phyloP scores from a whole-genome alignment of 1,140 invertebrate species.

The Aphaenogaster floridana region DNA sequence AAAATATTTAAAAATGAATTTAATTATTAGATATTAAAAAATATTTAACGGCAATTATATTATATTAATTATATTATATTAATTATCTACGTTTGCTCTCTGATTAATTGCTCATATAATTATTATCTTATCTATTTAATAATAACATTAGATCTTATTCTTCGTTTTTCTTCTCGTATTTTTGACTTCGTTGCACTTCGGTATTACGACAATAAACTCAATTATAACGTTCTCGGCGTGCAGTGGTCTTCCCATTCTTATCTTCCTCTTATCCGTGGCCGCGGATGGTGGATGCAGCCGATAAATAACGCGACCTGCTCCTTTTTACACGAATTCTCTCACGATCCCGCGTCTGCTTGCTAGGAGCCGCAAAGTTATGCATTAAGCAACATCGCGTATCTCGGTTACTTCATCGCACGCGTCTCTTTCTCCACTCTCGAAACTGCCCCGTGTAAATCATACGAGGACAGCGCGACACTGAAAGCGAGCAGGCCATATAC shows the following conservation, averaged over 20 bases:
- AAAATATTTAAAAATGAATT: background rate
- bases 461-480: slow-evolving; percentile 28
- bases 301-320: slow-evolving; percentile 39
- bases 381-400: slow-evolving; percentile 66
- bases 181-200: background rate
- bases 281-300: slow-evolving; percentile 17
- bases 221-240: slow-evolving; percentile 21
- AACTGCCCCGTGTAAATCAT: slow-evolving; percentile 68
- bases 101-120: background rate
- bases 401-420: slow-evolving; percentile 66
- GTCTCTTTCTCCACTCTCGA: slow-evolving; percentile 44
- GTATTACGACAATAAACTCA: slow-evolving; percentile 31
- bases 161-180: background rate
- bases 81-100: background rate
- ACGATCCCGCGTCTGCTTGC: slow-evolving; percentile 55
- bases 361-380: slow-evolving; percentile 53
- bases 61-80: background rate
- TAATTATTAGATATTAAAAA: background rate
- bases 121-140: background rate
- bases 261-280: slow-evolving; percentile 24
- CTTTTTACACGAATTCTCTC: slow-evolving; percentile 70
- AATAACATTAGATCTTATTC: background rate
- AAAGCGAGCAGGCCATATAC: slow-evolving; percentile 39
- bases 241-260: slow-evolving; percentile 6
- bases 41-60: background rate